phyloP scores from a whole-genome alignment of 2,113 vertebrate genomes.

The Dissostichus mawsoni region DNA sequence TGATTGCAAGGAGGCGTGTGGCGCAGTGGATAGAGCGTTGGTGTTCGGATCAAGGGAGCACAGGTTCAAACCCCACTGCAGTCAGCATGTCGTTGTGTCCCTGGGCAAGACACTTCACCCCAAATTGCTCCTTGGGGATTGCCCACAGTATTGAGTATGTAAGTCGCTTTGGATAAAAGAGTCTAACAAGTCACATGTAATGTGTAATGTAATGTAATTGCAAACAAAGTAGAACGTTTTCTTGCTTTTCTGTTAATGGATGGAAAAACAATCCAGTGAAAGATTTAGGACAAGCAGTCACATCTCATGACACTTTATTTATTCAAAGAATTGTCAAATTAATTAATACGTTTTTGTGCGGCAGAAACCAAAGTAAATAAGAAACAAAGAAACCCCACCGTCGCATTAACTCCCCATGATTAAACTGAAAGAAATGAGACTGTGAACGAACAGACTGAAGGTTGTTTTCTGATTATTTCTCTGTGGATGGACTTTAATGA shows the following conservation, averaged over 20 bases:
- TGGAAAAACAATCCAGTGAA: conserved; percentile 45
- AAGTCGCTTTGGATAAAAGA: too few relatives aligned
- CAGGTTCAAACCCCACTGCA: too few relatives aligned
- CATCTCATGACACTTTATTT: conserved; percentile 41
- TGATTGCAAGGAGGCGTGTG: too few relatives aligned
- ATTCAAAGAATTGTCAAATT: conserved; percentile 47
- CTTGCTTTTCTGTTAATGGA: conserved; percentile 36
- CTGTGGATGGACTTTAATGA: conserved; percentile 65
- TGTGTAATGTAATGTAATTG: conserved; percentile 32
- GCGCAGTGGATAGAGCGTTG: too few relatives aligned
- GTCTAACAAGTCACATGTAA: too few relatives aligned
- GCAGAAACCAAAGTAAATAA: conserved; percentile 33
- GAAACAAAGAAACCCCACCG: conserved; percentile 13
- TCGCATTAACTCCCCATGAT: not conserved
- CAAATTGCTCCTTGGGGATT: too few relatives aligned
- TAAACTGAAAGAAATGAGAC: conserved; percentile 38
- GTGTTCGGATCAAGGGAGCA: too few relatives aligned
- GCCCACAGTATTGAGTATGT: too few relatives aligned
- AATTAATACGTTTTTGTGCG: conserved; percentile 25
- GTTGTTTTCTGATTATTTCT: conserved; percentile 64
- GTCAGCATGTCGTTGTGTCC: too few relatives aligned
- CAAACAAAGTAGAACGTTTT: conserved; percentile 14
- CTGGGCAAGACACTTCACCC: too few relatives aligned
- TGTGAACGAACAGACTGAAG: conserved; percentile 42
- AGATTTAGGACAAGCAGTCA: conserved; percentile 55